Conservation (phyloP, 2,888 invertebrate genomes). For the Dyspetes luteomarginatus region DNA sequence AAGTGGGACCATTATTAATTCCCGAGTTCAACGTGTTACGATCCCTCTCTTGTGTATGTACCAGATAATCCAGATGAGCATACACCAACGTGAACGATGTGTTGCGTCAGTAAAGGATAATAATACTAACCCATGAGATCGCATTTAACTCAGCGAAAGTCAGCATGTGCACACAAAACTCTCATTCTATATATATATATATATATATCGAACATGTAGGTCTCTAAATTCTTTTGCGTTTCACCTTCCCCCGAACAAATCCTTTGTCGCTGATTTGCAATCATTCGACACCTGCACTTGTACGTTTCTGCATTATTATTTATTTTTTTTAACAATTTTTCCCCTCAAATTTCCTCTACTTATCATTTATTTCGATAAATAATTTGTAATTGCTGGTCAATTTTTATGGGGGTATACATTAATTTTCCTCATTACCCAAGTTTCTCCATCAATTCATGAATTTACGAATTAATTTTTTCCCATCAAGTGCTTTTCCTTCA, state of each 20-base stretch:
- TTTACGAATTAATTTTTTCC: no score
- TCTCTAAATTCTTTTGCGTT: not conserved
- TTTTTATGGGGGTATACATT: no score
- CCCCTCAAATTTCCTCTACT: no score
- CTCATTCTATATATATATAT: not conserved
- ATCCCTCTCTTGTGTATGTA: constrained; percentile 2
- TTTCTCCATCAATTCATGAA: no score
- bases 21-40: constrained; percentile 46
- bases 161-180: constrained; percentile 9
- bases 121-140: constrained; percentile 29
- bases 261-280: not conserved
- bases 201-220: not conserved
- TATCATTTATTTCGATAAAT: no score
- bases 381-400: no score
- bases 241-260: not conserved
- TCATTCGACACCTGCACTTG: not conserved
- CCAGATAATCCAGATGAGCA: constrained; percentile 30
- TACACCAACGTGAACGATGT: not conserved
- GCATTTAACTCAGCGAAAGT: constrained; percentile 18
- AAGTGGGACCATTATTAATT: constrained; percentile 38
- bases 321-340: no score
- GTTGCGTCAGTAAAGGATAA: constrained; percentile 23
- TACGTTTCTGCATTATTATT: not conserved
- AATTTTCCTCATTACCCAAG: no score
- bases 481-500: no score